Evolutionary conservation across 2,888 invertebrate species (phyloP), one percentile per base, ranked within the genome.

Genomic region (Camptogramma bilineatum): DNA sequence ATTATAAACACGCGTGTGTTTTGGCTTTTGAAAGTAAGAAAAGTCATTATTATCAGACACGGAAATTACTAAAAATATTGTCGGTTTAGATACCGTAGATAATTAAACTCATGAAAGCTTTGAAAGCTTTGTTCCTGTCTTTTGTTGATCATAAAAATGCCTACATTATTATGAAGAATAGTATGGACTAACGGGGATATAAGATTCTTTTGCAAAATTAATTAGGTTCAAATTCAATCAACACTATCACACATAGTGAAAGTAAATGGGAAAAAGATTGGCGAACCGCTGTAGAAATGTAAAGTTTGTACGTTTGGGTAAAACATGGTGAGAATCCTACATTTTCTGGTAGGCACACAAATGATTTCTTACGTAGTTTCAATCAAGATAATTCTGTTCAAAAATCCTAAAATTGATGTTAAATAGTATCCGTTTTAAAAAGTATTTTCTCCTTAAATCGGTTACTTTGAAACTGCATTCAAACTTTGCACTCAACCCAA

Each of bases 1-100:
- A 65, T 72, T 72, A 68, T 69, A 62, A 57, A 64, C 52, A n/a
- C 51, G 18, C 61, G 19, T 39, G 24, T 51, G 57, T 52, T 57
- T 64, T 19, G 47, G 51, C 44, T 19, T 52, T 47, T 31, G 39
- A 31, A 50, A 44, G 17, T 16, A 16, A 16, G 13, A 44, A 10
- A 4, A 39, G 13, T 39, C 28, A 5, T 28, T 7, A 28, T n/a
- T n/a, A n/a, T n/a, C n/a, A n/a, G n/a, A n/a, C n/a, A 28, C 7
- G 28, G 7, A 28, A 5, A 28, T 28, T 28, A 21, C 21, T 21
- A 3, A 21, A n/a, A n/a, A n/a, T n/a, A n/a, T n/a, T n/a, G n/a
- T n/a, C n/a, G n/a, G n/a, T n/a, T n/a, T n/a, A n/a, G n/a, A n/a
- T n/a, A n/a, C n/a, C n/a, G n/a, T n/a, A n/a, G n/a, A n/a, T n/a